Evolutionary conservation across 2,888 invertebrate species (phyloP).

Genomic region (Scelioninae gen. 1): DNA sequence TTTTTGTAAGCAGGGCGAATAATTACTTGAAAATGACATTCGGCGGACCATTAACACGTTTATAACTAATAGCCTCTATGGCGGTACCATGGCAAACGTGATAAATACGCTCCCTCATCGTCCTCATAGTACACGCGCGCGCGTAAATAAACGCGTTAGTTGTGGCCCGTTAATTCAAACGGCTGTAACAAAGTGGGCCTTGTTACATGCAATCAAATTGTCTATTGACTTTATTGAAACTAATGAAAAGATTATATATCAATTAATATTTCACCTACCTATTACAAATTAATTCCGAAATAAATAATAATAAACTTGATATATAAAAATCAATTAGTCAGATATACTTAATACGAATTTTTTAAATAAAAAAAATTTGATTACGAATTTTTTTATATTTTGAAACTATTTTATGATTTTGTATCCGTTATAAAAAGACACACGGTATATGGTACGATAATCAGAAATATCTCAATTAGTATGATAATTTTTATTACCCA

Average conservation of each 20-base stretch:
- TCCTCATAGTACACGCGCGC: slow-evolving; percentile 9
- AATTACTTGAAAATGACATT: slow-evolving; percentile 54
- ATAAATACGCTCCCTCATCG: slow-evolving; percentile 55
- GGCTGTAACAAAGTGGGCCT: slow-evolving; percentile 67
- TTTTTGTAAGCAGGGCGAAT: slow-evolving; percentile 22
- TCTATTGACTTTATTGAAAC: slow-evolving; percentile 7
- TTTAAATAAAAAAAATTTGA: no score
- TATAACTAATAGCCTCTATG: slow-evolving; percentile 54
- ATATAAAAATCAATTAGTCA: no score
- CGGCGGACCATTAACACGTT: slow-evolving; percentile 50
- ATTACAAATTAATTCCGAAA: no score
- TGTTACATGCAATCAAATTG: slow-evolving; percentile 15
- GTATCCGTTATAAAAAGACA: background rate
- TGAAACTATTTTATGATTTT: no score
- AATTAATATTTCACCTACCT: no score
- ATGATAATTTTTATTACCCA: slow-evolving; percentile 12
- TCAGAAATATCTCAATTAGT: slow-evolving; percentile 8
- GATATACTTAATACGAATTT: no score
- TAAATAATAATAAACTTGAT: no score
- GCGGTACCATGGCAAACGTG: slow-evolving; percentile 46
- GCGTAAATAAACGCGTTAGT: slow-evolving; percentile 52
- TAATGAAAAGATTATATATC: background rate
- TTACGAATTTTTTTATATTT: no score
- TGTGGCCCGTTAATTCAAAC: slow-evolving; percentile 56
- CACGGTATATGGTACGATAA: background rate